phyloP scores from a whole-genome alignment of 2,888 invertebrate species.

The Andrena bucephala region DNA sequence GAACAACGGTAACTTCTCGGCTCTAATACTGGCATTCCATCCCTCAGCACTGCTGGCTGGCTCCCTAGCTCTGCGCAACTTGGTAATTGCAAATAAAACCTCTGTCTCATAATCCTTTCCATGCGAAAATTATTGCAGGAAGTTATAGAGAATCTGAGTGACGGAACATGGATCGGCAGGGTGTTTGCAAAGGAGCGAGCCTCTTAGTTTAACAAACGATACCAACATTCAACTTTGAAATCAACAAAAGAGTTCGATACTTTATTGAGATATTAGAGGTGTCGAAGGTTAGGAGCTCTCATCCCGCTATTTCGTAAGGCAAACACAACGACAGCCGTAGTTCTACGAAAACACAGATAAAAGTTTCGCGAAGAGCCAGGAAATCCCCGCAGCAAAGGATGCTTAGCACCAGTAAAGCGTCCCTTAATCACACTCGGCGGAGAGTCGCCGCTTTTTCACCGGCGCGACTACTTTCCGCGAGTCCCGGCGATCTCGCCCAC shows the following conservation, averaged over 20 bases:
- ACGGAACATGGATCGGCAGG: background rate
- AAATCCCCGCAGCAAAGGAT: slow-evolving; percentile 18
- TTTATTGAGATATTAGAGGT: too few species aligned
- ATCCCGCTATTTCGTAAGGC: too few species aligned
- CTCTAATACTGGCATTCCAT: slow-evolving; percentile 52
- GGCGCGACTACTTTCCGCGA: slow-evolving; percentile 2
- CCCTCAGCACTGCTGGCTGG: slow-evolving; percentile 24
- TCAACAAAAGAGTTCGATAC: too few species aligned
- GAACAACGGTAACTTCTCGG: slow-evolving; percentile 51
- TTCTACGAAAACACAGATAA: background rate
- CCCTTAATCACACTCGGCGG: slow-evolving; percentile 1
- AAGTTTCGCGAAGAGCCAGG: background rate
- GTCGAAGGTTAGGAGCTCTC: too few species aligned
- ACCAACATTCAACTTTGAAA: too few species aligned
- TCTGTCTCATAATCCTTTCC: background rate
- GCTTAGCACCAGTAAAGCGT: slow-evolving; percentile 17
- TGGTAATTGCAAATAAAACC: slow-evolving; percentile 59
- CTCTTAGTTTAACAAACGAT: too few species aligned
- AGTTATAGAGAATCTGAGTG: background rate
- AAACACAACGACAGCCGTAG: too few species aligned
- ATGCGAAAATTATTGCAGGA: background rate
- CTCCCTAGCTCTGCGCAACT: slow-evolving; percentile 39
- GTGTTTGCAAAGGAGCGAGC: too few species aligned
- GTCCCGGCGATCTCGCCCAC: slow-evolving; percentile 15
- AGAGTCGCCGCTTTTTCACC: background rate